A percentile compares a stretch with the other conserved stretches of the same genome.
Evolutionary conservation across 1,140 invertebrate genomes (phyloP).

Genomic region (Aphelenchoides fujianensis): DNA sequence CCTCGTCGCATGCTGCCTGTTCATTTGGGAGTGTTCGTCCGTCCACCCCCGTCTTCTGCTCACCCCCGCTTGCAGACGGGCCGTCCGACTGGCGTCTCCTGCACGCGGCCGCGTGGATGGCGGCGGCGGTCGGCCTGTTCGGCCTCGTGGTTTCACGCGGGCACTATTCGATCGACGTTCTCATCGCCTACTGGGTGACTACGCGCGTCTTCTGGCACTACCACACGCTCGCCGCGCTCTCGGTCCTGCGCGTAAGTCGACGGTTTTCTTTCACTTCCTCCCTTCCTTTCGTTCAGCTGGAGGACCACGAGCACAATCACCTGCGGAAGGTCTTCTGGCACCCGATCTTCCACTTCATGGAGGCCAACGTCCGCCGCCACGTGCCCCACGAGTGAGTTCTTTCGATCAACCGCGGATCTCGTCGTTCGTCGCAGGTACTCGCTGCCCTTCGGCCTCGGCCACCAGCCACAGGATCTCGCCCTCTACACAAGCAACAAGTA

Average conservation of each 20-base stretch:
- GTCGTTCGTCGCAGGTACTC: too few species aligned
- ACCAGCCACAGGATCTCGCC: too few species aligned
- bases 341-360: too few species aligned
- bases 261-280: not conserved
- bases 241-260: not conserved
- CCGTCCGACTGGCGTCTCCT: slow-evolving; percentile 27
- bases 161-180: slow-evolving; percentile 21
- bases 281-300: too few species aligned
- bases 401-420: too few species aligned
- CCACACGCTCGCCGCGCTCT: not conserved
- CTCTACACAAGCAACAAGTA: too few species aligned
- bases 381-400: too few species aligned
- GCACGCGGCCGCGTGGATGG: slow-evolving; percentile 13
- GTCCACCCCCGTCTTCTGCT: not conserved
- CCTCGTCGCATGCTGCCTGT: slow-evolving; percentile 76
- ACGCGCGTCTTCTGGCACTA: slow-evolving; percentile 31
- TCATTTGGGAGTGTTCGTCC: slow-evolving; percentile 74
- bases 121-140: slow-evolving; percentile 21
- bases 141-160: slow-evolving; percentile 39
- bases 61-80: slow-evolving; percentile 28
- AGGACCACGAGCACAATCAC: too few species aligned
- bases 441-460: too few species aligned
- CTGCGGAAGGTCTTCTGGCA: too few species aligned
- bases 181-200: slow-evolving; percentile 48
- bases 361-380: too few species aligned